A percentile compares a stretch with the other conserved stretches of the same genome.
phyloP scores from a whole-genome alignment of 1,140 invertebrate genomes.

The Colletes latitarsis region DNA sequence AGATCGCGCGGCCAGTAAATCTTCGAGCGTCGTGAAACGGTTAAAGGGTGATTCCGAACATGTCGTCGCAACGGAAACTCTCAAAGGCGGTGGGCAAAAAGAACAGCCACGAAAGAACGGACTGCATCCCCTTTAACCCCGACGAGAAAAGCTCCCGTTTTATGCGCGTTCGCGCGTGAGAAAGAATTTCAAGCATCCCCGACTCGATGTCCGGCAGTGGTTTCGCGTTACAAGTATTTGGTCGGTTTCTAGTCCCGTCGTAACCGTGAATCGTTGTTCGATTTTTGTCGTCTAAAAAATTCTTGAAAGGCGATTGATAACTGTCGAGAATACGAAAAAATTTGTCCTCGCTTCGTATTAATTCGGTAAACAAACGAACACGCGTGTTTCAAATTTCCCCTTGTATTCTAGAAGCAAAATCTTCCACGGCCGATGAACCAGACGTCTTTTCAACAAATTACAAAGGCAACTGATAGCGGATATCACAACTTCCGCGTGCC shows the following conservation, averaged over 20 bases:
- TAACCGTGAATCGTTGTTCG: background rate
- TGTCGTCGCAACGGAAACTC: too few species aligned
- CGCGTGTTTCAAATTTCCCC: too few species aligned
- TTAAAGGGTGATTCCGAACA: background rate
- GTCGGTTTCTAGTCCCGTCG: background rate
- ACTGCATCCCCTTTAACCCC: conserved; percentile 29
- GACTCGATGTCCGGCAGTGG: background rate
- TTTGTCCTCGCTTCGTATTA: too few species aligned
- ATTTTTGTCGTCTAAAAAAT: background rate
- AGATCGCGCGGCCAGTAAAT: background rate
- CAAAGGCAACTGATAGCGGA: too few species aligned
- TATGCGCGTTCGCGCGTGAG: conserved; percentile 12
- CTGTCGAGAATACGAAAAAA: too few species aligned
- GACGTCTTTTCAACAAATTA: too few species aligned
- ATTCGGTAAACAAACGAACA: too few species aligned
- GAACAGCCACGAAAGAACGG: background rate
- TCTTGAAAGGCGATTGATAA: too few species aligned
- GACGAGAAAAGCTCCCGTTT: background rate
- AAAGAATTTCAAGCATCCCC: conserved; percentile 48
- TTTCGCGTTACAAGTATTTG: background rate
- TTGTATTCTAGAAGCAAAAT: too few species aligned
- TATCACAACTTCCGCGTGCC: too few species aligned
- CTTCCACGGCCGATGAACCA: too few species aligned
- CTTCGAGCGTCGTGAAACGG: too few species aligned
- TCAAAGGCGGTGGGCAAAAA: background rate